These are phyloP conservation scores for Pyrocephalus nanus DNA, from an alignment of 2,797 vertebrate species.

Conservation along the genomic window DNA sequence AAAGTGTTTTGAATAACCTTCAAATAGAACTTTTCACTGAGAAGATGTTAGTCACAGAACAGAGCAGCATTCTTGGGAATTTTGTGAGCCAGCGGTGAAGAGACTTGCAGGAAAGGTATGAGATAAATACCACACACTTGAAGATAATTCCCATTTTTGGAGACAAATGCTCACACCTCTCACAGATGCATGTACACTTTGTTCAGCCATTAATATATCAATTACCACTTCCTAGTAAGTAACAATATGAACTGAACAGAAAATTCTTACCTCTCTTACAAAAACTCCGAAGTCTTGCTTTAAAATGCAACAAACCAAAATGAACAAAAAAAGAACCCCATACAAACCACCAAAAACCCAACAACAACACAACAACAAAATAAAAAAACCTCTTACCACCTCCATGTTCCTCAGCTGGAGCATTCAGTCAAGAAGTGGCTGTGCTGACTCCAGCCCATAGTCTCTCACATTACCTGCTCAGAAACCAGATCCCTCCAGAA, in stretches of 20 bases:
- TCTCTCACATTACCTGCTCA: not conserved
- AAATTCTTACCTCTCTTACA: not conserved
- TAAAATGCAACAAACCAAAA: not conserved
- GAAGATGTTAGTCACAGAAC: not conserved
- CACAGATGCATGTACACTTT: not conserved
- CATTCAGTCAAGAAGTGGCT: not conserved
- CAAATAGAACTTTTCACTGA: constrained; percentile 25
- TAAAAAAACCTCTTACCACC: not conserved
- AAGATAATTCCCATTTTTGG: not conserved
- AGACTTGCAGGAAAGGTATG: not conserved
- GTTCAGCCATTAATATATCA: not conserved
- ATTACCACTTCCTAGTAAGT: not conserved
- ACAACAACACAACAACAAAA: not conserved
- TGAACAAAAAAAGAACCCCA: rapidly evolving
- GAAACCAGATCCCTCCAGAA: not conserved
- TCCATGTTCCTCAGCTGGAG: not conserved
- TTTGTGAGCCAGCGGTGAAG: not conserved
- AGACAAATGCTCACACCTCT: not conserved
- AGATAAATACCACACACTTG: not conserved
- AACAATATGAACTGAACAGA: not conserved
- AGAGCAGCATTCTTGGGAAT: not conserved
- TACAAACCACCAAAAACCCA: not conserved
- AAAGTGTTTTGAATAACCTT: not conserved
- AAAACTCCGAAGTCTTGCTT: not conserved
- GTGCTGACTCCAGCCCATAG: not conserved